phyloP scores from a whole-genome alignment of 2,797 vertebrate genomes.

The Schizopygopsis malacanthus region DNA sequence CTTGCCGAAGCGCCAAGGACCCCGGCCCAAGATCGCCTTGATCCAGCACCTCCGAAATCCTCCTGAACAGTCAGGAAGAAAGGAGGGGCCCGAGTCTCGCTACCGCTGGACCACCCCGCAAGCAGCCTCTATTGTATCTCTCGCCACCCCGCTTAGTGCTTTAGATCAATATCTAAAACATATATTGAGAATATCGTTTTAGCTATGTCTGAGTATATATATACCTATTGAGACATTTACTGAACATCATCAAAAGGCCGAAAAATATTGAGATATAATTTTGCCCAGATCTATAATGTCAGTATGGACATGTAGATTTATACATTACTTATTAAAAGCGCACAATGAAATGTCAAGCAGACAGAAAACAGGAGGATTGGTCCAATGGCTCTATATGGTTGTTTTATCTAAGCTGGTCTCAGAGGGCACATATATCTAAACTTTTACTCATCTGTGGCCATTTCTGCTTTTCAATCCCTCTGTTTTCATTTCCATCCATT shows the following conservation, averaged over 20 bases:
- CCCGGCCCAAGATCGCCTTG: no score
- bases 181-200: neutral
- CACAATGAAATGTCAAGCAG: constrained; percentile 12
- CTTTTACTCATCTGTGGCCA: constrained; percentile 13
- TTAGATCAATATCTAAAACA: neutral
- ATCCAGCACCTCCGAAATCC: no score
- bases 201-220: neutral
- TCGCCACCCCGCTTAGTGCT: no score
- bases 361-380: constrained; percentile 3
- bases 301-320: neutral
- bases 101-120: no score
- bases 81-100: no score
- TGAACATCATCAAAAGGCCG: neutral
- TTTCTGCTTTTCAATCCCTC: constrained; percentile 10
- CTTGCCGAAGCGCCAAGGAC: no score
- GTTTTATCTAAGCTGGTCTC: constrained; percentile 26
- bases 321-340: constrained; percentile 12
- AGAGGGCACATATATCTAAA: constrained; percentile 18
- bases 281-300: neutral
- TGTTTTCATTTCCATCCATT: constrained; percentile 36
- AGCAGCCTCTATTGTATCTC: no score
- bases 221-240: neutral
- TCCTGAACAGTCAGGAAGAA: no score
- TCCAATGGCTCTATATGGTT: neutral
- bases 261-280: neutral